phyloP scores from a whole-genome alignment of 2,888 invertebrate genomes.

The Glaucopsyche alexis region DNA sequence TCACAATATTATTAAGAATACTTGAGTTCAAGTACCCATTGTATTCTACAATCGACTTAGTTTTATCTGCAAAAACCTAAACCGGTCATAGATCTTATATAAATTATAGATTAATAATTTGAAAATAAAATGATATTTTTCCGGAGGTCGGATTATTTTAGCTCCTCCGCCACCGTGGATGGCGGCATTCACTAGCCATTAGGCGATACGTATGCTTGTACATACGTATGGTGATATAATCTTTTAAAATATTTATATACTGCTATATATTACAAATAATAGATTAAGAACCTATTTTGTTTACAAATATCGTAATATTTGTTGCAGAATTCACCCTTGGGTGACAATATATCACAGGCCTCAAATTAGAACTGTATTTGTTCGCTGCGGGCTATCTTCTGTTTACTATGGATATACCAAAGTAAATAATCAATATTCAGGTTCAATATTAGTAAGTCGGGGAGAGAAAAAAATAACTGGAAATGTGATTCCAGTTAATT shows the following conservation, averaged over 20 bases:
- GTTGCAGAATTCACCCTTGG: neutral
- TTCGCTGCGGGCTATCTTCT: constrained; percentile 5
- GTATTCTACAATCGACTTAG: neutral
- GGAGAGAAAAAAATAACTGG: neutral
- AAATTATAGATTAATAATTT: neutral
- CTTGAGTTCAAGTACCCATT: neutral
- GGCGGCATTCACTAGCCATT: too few relatives aligned
- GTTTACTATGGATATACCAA: neutral
- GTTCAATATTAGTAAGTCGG: neutral
- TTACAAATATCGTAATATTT: neutral
- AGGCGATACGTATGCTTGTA: too few relatives aligned
- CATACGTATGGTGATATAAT: too few relatives aligned
- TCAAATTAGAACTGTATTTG: constrained; percentile 13
- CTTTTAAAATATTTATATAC: too few relatives aligned
- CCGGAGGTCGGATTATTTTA: too few relatives aligned
- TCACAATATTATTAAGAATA: neutral
- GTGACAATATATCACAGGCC: constrained; percentile 1
- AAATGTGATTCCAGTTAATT: neutral
- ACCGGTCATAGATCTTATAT: neutral
- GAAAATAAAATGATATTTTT: too few relatives aligned
- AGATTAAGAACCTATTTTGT: neutral
- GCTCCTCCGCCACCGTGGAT: too few relatives aligned
- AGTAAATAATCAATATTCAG: neutral
- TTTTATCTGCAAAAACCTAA: neutral
- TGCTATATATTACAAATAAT: neutral